Conservation (phyloP, 2,113 vertebrate species). For the Chelonoidis abingdonii region DNA sequence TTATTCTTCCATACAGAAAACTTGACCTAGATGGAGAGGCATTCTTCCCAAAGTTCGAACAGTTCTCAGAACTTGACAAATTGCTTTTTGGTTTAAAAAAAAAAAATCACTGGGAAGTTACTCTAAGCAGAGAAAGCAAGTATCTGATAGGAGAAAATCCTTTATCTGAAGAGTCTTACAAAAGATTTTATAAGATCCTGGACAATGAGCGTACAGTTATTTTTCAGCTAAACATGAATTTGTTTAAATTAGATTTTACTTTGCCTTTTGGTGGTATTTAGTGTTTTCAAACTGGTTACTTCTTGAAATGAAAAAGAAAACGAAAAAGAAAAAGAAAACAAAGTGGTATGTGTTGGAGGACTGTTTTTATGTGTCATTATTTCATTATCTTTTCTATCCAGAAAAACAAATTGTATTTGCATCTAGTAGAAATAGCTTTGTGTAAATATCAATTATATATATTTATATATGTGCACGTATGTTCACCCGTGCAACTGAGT, state of each 20-base stretch:
- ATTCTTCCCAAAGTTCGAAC: slow-evolving; percentile 18
- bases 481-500: background rate
- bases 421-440: background rate
- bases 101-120: slow-evolving; percentile 45
- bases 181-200: slow-evolving; percentile 23
- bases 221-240: slow-evolving; percentile 45
- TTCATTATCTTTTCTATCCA: background rate
- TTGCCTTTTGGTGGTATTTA: background rate
- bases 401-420: background rate
- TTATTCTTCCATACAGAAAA: background rate
- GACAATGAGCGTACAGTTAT: slow-evolving; percentile 39
- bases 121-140: slow-evolving; percentile 24
- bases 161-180: slow-evolving; percentile 23
- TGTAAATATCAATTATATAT: background rate
- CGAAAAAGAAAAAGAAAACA: background rate
- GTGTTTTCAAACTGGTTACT: background rate
- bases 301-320: background rate
- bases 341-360: slow-evolving; percentile 3
- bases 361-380: slow-evolving; percentile 20
- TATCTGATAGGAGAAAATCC: slow-evolving; percentile 48
- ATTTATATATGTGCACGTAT: background rate
- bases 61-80: slow-evolving; percentile 15
- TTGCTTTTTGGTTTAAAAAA: slow-evolving; percentile 42
- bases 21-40: background rate
- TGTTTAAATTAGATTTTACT: slow-evolving; percentile 33